Percentiles rank a stretch among this genome's conserved stretches.
Evolutionary conservation across 1,140 invertebrate genomes (phyloP).

Genomic region (Caenorhabditis brenneri): DNA sequence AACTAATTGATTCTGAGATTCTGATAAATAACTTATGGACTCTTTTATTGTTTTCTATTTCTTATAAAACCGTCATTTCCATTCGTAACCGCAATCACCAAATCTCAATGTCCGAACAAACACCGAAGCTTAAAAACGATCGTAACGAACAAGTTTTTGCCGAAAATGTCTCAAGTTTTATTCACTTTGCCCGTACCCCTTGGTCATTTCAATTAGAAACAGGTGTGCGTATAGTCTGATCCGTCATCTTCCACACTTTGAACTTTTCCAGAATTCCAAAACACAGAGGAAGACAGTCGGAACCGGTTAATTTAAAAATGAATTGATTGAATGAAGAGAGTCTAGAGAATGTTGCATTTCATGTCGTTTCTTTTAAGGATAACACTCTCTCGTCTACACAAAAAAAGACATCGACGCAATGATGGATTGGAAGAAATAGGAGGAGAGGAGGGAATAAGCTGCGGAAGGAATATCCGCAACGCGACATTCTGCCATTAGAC

Average conservation of each 20-base stretch:
- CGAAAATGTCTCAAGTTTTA: not conserved
- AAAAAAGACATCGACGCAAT: conserved; percentile 2
- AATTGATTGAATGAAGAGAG: not conserved
- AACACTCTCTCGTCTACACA: not conserved
- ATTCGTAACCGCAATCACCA: not conserved
- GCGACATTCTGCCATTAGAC: conserved; percentile 10
- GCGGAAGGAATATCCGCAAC: not conserved
- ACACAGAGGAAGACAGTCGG: not conserved
- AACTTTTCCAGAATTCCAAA: not conserved
- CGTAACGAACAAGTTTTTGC: not conserved
- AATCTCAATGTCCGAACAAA: not conserved
- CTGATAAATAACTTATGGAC: too few species aligned
- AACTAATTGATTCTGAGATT: not conserved
- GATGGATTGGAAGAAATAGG: not conserved
- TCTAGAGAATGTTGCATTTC: conserved; percentile 7
- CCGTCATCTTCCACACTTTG: not conserved
- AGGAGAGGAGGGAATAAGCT: not conserved
- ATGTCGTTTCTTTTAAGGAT: not conserved
- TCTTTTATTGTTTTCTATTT: too few species aligned
- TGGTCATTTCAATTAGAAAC: not conserved
- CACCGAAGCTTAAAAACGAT: not conserved
- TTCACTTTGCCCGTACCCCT: not conserved
- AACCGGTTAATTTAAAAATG: not conserved
- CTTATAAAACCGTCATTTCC: not conserved
- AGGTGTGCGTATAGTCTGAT: conserved; percentile 25